phyloP scores from a whole-genome alignment of 2,113 vertebrate species.

The Paramisgurnus dabryanus region DNA sequence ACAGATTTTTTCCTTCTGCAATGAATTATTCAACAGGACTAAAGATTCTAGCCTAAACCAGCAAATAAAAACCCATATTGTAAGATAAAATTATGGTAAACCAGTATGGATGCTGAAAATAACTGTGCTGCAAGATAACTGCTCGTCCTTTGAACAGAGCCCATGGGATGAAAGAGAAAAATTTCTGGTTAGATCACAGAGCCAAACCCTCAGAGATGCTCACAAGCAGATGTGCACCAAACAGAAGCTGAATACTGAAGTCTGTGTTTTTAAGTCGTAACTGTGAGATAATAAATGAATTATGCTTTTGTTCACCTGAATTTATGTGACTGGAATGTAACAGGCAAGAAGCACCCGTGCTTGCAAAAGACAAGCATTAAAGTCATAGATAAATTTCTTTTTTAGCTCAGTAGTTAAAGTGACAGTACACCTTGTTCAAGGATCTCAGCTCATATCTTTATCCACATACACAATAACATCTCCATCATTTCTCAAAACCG shows the following conservation, averaged over 20 bases:
- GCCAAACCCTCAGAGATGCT: slow-evolving; percentile 56
- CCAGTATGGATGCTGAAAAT: slow-evolving; percentile 49
- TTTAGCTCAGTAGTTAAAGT: background rate
- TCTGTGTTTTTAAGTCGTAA: slow-evolving; percentile 33
- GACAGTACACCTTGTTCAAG: background rate
- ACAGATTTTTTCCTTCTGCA: slow-evolving; percentile 14
- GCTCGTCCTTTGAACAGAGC: slow-evolving; percentile 44
- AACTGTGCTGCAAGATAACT: slow-evolving; percentile 33
- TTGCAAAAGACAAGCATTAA: too few relatives aligned
- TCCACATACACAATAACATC: too few relatives aligned
- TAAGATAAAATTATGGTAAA: slow-evolving; percentile 54
- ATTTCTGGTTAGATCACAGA: slow-evolving; percentile 44
- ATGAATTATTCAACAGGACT: slow-evolving; percentile 38
- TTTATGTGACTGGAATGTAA: background rate
- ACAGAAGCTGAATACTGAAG: slow-evolving; percentile 22
- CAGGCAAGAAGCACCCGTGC: too few relatives aligned
- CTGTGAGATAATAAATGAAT: slow-evolving; percentile 27
- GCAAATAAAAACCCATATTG: slow-evolving; percentile 48
- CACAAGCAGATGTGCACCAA: slow-evolving; percentile 35
- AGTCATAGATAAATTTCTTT: background rate
- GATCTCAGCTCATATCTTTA: background rate
- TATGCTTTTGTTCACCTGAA: background rate
- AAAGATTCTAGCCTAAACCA: slow-evolving; percentile 35
- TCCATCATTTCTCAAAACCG: too few relatives aligned
- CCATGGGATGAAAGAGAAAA: slow-evolving; percentile 43